Conservation (phyloP, 2,888 invertebrate species). For the Lithodes maja region DNA sequence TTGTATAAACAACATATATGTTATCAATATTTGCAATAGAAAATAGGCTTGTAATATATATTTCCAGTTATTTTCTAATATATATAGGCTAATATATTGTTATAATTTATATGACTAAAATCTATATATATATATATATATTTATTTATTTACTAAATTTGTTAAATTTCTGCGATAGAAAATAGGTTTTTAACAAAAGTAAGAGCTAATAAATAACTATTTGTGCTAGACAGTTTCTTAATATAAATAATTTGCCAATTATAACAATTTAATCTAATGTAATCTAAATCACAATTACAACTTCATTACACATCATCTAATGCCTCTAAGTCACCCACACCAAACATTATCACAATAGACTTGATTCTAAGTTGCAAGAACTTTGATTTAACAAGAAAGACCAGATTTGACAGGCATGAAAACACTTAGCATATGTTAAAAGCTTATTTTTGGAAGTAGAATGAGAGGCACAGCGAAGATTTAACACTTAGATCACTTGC, state of each 20-base stretch:
- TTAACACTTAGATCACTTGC: not conserved
- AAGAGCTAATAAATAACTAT: too few relatives aligned
- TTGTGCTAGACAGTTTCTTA: not conserved
- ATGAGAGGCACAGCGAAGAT: not conserved
- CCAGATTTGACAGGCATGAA: not conserved
- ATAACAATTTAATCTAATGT: not conserved
- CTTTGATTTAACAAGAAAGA: not conserved
- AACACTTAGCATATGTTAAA: not conserved
- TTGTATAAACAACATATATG: not conserved
- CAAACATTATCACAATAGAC: not conserved
- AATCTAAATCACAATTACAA: not conserved
- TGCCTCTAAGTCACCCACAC: not conserved
- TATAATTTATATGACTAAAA: not conserved
- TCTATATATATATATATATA: not conserved
- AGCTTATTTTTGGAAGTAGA: not conserved
- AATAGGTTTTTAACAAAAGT: not conserved
- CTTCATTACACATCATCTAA: not conserved
- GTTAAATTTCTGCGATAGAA: not conserved
- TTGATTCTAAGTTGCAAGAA: constrained; percentile 6
- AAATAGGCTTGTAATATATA: too few relatives aligned
- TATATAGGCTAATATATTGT: too few relatives aligned
- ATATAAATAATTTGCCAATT: not conserved
- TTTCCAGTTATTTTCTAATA: too few relatives aligned
- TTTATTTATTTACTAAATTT: not conserved
- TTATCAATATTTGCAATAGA: too few relatives aligned